Percentiles rank a stretch among this genome's conserved stretches.
phyloP scores from a whole-genome alignment of 2,888 invertebrate species.

The Melinaea marsaeus region DNA sequence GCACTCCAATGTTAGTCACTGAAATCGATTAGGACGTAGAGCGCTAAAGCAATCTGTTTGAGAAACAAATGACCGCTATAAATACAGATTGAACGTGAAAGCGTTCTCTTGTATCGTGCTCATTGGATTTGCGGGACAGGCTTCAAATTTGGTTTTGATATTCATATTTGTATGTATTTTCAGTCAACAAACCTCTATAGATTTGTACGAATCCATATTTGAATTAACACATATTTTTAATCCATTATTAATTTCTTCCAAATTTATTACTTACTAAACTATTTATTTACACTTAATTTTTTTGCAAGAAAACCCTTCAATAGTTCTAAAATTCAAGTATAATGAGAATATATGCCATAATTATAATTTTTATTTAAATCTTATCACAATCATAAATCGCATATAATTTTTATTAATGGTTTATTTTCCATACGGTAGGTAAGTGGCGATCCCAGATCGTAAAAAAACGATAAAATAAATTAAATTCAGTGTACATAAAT shows the following conservation, averaged over 20 bases:
- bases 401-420: constrained; percentile 49
- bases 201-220: too few relatives aligned
- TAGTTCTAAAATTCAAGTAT: too few relatives aligned
- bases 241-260: too few relatives aligned
- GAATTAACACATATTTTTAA: too few relatives aligned
- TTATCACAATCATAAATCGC: constrained; percentile 13
- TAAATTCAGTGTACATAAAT: constrained; percentile 39
- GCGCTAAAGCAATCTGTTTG: constrained; percentile 6
- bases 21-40: constrained; percentile 3
- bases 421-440: constrained; percentile 51
- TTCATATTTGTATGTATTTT: background rate
- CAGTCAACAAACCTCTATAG: background rate
- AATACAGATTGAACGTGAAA: constrained; percentile 36
- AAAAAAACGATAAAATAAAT: constrained; percentile 51
- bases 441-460: constrained; percentile 45
- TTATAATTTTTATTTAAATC: background rate
- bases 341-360: too few relatives aligned
- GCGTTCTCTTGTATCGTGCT: constrained; percentile 37
- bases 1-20: constrained; percentile 5
- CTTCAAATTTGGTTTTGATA: constrained; percentile 7
- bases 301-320: too few relatives aligned
- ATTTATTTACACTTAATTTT: too few relatives aligned
- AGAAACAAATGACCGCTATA: constrained; percentile 31
- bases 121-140: constrained; percentile 23
- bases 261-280: too few relatives aligned